Percentiles rank a stretch among this genome's conserved stretches.
phyloP scores from a whole-genome alignment of 2,797 vertebrate genomes.

The Schizopygopsis malacanthus region DNA sequence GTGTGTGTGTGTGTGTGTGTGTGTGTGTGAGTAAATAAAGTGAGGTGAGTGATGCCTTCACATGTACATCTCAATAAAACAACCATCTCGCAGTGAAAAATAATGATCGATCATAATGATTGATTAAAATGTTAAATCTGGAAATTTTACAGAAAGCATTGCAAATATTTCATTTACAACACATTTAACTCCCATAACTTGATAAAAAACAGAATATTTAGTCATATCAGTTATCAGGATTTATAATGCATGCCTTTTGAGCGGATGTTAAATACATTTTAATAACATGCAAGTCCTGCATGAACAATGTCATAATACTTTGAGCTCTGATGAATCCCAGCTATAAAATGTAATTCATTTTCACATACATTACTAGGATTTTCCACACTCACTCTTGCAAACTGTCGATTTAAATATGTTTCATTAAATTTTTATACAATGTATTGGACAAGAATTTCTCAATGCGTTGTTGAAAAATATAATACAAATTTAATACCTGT shows the following conservation, averaged over 20 bases:
- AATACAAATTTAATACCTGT: background rate
- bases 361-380: background rate
- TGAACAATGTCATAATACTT: background rate
- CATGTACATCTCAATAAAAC: slow-evolving; percentile 25
- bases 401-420: background rate
- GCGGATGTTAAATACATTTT: background rate
- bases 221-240: background rate
- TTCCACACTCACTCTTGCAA: background rate
- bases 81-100: background rate
- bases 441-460: background rate
- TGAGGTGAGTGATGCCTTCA: background rate
- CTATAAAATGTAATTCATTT: background rate
- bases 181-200: background rate
- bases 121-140: background rate
- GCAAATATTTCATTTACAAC: background rate
- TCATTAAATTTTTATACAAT: background rate
- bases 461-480: background rate
- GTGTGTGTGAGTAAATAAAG: background rate
- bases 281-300: background rate
- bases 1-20: background rate
- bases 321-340: background rate
- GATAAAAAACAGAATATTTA: background rate
- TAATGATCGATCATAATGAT: background rate
- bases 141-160: background rate
- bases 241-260: background rate